Conservation (phyloP, 37 sponge, comb jelly and placozoan genomes). For the Mnemiopsis leidyi region DNA sequence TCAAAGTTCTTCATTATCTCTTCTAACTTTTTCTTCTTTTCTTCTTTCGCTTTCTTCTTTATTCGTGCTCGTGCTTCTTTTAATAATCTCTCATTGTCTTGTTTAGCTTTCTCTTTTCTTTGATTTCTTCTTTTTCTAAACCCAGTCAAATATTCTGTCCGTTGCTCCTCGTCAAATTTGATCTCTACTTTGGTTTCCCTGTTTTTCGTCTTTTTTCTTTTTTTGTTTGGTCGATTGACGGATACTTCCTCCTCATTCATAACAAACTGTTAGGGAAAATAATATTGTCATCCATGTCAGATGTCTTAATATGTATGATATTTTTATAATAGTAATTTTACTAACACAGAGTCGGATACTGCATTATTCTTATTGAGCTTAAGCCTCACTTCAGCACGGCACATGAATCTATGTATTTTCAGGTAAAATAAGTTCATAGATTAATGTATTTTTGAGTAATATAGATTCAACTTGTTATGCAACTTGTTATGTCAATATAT, state of each 20-base stretch:
- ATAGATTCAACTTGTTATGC: no score
- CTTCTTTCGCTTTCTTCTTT: constrained; percentile 29
- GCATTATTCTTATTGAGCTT: no score
- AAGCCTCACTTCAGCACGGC: no score
- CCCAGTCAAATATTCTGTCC: constrained; percentile 35
- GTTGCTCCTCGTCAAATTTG: constrained; percentile 1
- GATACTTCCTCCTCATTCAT: neutral
- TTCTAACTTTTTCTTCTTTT: constrained; percentile 39
- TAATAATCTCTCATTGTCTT: constrained; percentile 39
- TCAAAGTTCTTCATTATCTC: constrained; percentile 32
- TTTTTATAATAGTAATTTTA: no score
- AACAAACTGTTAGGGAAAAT: no score
- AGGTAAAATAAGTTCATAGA: no score
- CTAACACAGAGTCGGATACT: no score
- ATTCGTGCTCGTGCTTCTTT: constrained; percentile 15
- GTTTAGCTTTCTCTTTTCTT: constrained; percentile 59
- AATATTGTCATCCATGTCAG: no score
- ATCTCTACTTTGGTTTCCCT: constrained; percentile 37
- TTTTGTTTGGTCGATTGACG: neutral
- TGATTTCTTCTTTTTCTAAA: constrained; percentile 44
- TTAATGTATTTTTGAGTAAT: no score
- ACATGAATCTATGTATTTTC: no score
- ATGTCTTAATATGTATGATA: no score
- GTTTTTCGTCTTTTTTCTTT: constrained; percentile 34
- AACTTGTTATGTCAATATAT: no score